Base-by-base conservation (phyloP, 2,113 vertebrate genomes). In the Aplodontia rufa region DNA sequence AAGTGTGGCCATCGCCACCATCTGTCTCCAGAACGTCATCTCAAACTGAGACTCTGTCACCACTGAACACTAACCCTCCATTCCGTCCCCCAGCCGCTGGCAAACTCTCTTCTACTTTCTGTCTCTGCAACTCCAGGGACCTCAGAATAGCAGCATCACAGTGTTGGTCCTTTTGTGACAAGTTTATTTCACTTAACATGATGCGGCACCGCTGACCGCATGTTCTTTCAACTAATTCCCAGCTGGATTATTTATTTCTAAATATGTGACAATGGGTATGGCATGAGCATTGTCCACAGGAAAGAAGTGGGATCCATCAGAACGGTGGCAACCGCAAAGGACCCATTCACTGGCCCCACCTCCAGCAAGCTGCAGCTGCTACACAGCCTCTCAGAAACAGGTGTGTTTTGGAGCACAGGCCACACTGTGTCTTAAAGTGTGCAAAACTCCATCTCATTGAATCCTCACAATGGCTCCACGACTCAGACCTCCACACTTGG, bases 161-260 rank as follows among this genome's bases (percentile, higher is more conserved):
- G 3, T 8, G 5, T 35, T 37, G 71, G 8, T 32, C 66, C 22
- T 68, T 58, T 42, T 12, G 60, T 53, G 30, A 53, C 62, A 30
- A n/a, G 49, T 20, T 53, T 71, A 30, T 66, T 78, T 71, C 78
- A 93, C 32, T 72, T 24, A 26, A n/a, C 30, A 69, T 0, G 1
- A 7, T n/a, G 47, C 2, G 30, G 22, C 69, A 76, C 37, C 19
- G 40, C 66, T 30, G 64, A 60, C 1, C 8, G 32, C 20, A 53
- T 37, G 58, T 3, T 79, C 66, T 49, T 74, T 93, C 24, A 76
- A 58, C 51, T 45, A 37, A 26, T 35, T 79, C 42, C 42, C 60
- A 82, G 13, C 62, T 83, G 30, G 72, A 87, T 24, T 66, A 87
- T 79, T 47, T 47, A 60, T 89, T 95, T 94, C 82, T 95, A 95